A percentile compares a stretch with the other conserved stretches of the same genome.
phyloP scores from a whole-genome alignment of 2,113 vertebrate genomes.

The Myrmecobius fasciatus region DNA sequence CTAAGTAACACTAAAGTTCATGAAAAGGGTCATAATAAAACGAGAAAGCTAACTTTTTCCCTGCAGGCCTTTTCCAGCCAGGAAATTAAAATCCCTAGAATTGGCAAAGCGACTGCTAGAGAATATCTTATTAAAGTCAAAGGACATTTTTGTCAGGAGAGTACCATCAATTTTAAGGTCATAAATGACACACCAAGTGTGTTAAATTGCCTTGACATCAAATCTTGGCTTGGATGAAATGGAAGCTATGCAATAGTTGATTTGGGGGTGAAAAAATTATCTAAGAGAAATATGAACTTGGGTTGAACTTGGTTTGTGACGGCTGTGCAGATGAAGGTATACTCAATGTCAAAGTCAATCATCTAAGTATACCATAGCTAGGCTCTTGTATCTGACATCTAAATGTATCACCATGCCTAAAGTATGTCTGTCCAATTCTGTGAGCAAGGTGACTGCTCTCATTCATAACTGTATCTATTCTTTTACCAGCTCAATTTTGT shows the following conservation, averaged over 20 bases:
- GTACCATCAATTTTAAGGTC: conserved; percentile 60
- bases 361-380: neutral
- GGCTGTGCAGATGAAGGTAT: conserved; percentile 4
- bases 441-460: conserved; percentile 1
- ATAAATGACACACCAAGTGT: conserved; percentile 41
- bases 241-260: conserved; percentile 33
- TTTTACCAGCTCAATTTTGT: neutral
- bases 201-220: conserved; percentile 57
- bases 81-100: conserved; percentile 45
- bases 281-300: conserved; percentile 50
- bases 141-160: conserved; percentile 51
- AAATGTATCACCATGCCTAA: conserved; percentile 38
- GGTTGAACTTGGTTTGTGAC: conserved; percentile 53
- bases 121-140: conserved; percentile 25
- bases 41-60: conserved; percentile 34
- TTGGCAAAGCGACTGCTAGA: conserved; percentile 21
- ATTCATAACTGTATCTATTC: conserved; percentile 29
- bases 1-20: conserved; percentile 47
- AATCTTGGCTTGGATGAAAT: conserved; percentile 30
- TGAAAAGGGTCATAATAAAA: conserved; percentile 53
- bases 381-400: neutral
- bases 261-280: conserved; percentile 34
- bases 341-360: conserved; percentile 31
- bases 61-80: conserved; percentile 28
- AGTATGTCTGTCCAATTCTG: neutral